phyloP scores from a whole-genome alignment of 1,140 invertebrate species.

The Heliothis subflexa region DNA sequence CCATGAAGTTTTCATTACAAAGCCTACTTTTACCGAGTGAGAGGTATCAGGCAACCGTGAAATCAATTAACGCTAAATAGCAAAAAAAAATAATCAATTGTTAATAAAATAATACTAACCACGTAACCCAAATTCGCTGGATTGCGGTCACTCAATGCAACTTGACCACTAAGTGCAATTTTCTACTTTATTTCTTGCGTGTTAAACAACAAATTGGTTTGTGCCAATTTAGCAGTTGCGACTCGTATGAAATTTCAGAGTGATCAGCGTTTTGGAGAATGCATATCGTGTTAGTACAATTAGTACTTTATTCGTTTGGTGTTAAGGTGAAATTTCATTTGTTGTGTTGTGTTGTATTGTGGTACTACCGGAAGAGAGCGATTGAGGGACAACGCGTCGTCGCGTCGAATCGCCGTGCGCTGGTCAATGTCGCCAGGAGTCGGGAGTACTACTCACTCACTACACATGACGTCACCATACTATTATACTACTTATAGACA shows the following conservation, averaged over 20 bases:
- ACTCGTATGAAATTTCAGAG: slow-evolving; percentile 48
- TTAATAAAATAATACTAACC: slow-evolving; percentile 37
- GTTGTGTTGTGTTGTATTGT: not conserved
- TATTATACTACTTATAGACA: not conserved
- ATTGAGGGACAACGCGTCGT: slow-evolving; percentile 67
- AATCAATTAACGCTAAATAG: slow-evolving; percentile 38
- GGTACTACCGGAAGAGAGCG: slow-evolving; percentile 63
- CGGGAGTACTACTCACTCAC: not conserved
- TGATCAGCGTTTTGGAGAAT: slow-evolving; percentile 41
- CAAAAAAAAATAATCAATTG: slow-evolving; percentile 39
- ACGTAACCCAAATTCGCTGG: slow-evolving; percentile 45
- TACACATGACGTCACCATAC: not conserved
- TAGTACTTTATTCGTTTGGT: slow-evolving; percentile 39
- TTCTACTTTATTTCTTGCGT: not conserved
- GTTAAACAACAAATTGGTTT: slow-evolving; percentile 40
- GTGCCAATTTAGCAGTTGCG: slow-evolving; percentile 35
- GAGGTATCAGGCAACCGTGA: slow-evolving; percentile 30
- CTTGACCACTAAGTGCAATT: slow-evolving; percentile 29
- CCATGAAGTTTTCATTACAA: slow-evolving; percentile 37
- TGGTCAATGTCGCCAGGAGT: slow-evolving; percentile 68
- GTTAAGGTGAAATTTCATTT: slow-evolving; percentile 30
- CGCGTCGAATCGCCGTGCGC: slow-evolving; percentile 72
- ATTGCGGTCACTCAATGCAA: slow-evolving; percentile 50
- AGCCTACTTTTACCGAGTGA: slow-evolving; percentile 34
- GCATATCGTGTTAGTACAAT: not conserved